A percentile compares a stretch with the other conserved stretches of the same genome.
Evolutionary conservation across 92 coral and sea anemone genomes (phyloP).

Genomic region (Paramuricea clavata): DNA sequence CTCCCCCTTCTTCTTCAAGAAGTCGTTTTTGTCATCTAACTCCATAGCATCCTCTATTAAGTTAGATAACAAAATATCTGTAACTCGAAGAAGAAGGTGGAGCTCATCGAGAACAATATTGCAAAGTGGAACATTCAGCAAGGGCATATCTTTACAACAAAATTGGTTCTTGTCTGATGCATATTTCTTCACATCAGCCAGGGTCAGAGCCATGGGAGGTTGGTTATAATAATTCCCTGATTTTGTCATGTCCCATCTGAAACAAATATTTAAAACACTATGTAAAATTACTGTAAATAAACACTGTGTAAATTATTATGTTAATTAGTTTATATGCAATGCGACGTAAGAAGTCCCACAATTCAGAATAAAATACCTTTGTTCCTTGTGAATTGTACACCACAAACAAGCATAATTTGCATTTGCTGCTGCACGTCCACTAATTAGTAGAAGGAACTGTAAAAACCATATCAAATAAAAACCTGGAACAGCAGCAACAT

Average conservation of each 20-base stretch:
- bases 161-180: constrained; percentile 44
- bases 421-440: constrained; percentile 63
- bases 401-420: constrained; percentile 67
- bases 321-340: not conserved
- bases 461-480: not conserved
- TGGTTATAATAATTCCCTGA: constrained; percentile 21
- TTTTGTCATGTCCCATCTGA: constrained; percentile 46
- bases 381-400: constrained; percentile 36
- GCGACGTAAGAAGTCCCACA: not conserved
- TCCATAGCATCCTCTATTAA: constrained; percentile 76
- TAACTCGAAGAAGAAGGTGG: constrained; percentile 66
- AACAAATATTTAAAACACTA: not conserved
- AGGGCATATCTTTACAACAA: constrained; percentile 55
- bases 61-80: constrained; percentile 67
- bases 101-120: constrained; percentile 71
- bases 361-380: not conserved
- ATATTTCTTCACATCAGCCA: constrained; percentile 48
- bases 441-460: constrained; percentile 66
- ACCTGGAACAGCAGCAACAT: not conserved
- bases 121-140: constrained; percentile 24
- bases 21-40: constrained; percentile 70
- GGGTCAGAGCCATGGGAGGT: constrained; percentile 50
- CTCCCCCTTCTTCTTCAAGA: constrained; percentile 62
- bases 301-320: not conserved
- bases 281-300: not conserved